Percentiles rank a stretch among this genome's conserved stretches.
phyloP scores from a whole-genome alignment of 2,888 invertebrate species.

The Mongoloraphidia duomilia region DNA sequence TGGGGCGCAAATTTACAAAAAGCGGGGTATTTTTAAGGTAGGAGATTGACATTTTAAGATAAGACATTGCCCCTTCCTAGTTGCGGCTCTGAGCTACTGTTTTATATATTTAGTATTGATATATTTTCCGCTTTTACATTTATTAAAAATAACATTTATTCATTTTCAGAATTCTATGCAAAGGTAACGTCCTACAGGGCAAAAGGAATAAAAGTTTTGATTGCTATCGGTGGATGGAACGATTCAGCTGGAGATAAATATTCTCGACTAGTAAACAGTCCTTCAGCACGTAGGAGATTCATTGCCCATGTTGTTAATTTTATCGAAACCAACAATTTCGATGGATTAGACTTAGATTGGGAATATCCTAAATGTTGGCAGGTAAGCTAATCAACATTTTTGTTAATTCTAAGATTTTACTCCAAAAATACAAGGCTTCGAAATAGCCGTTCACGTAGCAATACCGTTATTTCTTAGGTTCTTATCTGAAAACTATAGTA shows the following conservation, averaged over 20 bases:
- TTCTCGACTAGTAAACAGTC: slow-evolving; percentile 62
- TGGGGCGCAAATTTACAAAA: no score
- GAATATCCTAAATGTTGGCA: slow-evolving; percentile 91
- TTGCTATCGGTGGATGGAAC: slow-evolving; percentile 92
- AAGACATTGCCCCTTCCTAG: no score
- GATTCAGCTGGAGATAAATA: slow-evolving; percentile 86
- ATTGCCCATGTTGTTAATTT: slow-evolving; percentile 62
- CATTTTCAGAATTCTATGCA: slow-evolving; percentile 62
- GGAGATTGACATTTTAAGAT: no score
- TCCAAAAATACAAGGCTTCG: no score
- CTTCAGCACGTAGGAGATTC: slow-evolving; percentile 55
- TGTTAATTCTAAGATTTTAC: slow-evolving; percentile 5
- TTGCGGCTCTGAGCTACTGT: no score
- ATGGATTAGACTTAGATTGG: slow-evolving; percentile 89
- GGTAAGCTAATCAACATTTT: slow-evolving; percentile 25
- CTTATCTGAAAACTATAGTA: no score
- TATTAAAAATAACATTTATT: slow-evolving; percentile 3
- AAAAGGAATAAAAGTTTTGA: slow-evolving; percentile 61
- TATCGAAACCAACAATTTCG: slow-evolving; percentile 65
- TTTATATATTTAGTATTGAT: no score
- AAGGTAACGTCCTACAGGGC: slow-evolving; percentile 61
- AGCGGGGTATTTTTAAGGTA: no score
- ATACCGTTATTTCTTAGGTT: no score
- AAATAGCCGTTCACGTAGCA: no score
- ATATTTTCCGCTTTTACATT: slow-evolving; percentile 3